Percentiles rank a stretch among this genome's conserved stretches.
Evolutionary conservation across 2,888 invertebrate species (phyloP).

Genomic region (Craniophora ligustri): DNA sequence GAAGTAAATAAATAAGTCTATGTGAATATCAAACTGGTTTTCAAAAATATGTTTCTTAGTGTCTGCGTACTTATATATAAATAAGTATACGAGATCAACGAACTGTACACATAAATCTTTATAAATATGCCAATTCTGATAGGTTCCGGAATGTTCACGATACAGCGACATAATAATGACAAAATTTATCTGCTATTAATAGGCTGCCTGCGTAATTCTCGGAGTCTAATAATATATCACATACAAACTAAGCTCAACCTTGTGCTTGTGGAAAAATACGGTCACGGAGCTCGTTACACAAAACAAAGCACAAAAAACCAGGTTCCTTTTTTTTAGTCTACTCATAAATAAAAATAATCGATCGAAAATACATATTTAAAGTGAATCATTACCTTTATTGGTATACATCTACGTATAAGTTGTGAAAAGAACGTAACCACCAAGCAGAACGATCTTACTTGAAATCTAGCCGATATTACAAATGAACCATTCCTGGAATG

Average conservation of each 20-base stretch:
- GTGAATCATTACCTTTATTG: too few species aligned
- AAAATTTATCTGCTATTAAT: slow-evolving; percentile 8
- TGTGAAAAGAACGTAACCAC: too few species aligned
- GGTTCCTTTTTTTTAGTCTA: too few species aligned
- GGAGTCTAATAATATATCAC: not conserved
- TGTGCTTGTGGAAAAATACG: slow-evolving; percentile 52
- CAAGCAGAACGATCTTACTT: too few species aligned
- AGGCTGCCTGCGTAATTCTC: not conserved
- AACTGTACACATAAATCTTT: slow-evolving; percentile 7
- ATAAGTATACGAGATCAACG: slow-evolving; percentile 12
- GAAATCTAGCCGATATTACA: too few species aligned
- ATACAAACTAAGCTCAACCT: slow-evolving; percentile 11
- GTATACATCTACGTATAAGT: too few species aligned
- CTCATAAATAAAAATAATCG: too few species aligned
- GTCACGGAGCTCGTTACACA: not conserved
- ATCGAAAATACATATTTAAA: too few species aligned
- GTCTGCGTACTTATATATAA: not conserved
- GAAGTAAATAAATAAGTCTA: not conserved
- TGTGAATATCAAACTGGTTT: slow-evolving; percentile 4
- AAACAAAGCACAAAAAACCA: not conserved
- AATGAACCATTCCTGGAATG: too few species aligned
- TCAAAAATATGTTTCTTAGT: not conserved
- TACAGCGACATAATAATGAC: not conserved
- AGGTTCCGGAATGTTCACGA: not conserved
- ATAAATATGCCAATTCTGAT: not conserved